Base-by-base conservation (phyloP, 2,888 invertebrate species). In the Priapulus caudatus region DNA sequence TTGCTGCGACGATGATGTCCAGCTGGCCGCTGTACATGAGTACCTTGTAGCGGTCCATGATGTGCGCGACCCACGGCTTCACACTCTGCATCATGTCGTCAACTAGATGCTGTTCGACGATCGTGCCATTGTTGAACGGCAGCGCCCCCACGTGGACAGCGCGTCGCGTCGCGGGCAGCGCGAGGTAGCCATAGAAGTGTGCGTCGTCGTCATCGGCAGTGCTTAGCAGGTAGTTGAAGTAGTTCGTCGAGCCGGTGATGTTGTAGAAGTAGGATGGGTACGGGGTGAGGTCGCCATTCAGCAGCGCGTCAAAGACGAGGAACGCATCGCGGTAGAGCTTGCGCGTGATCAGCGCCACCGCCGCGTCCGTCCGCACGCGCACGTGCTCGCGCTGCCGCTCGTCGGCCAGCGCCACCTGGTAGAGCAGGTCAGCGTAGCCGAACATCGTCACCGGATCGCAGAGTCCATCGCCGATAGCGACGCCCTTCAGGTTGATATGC, bases 1-100 rank as follows among this genome's bases (percentile, higher is more conserved):
- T 87, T 70, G 88, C 87, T 0, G 89, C 87, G 0, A 90, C 86
- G 57, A 91, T 88, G 15, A 92, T 83, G 68, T 93, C 92, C 58
- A 92, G 68, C 66, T 92, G 91, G 0, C 92, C 92, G 66, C 82
- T 90, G 68, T 91, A 92, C 55, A 90, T 77, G 45, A 91, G 77
- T 16, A 88, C 79, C 61, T 65, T 67, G 59, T 69, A 69, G 47
- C 68, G 63, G 54, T 71, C 61, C 59, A 72, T 60, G 3, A 70
- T 58, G 33, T 61, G 59, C 4, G 64, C 63, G 2, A 73, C 60
- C 64, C 66, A 67, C 1, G 69, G 67, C 3, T 84, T 83, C 4
- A 87, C 81, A 0, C 84, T 83, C 64, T 85, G 79, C 83, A 89
- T 63, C 4, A 68, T 54, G 68, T 93, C 92, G 43, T 75, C 72